These are phyloP conservation scores for Scolopax rusticola DNA, from an alignment of 2,797 vertebrate genomes.

Conservation along the genomic window DNA sequence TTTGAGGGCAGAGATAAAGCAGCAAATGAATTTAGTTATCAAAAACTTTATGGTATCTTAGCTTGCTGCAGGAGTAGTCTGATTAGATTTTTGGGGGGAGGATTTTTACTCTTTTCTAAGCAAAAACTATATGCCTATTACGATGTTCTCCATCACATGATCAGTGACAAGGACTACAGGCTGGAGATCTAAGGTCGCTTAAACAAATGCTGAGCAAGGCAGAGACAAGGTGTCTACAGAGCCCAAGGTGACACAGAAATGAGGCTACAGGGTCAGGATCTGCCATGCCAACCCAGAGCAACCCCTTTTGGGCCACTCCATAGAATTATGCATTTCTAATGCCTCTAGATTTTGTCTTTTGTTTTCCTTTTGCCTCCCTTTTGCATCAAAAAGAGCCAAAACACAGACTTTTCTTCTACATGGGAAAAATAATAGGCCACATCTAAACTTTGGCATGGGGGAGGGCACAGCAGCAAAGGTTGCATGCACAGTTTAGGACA, in stretches of 20 bases:
- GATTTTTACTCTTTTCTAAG: neutral
- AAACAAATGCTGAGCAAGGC: neutral
- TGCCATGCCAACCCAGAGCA: neutral
- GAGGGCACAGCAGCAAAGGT: neutral
- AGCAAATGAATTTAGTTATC: conserved; percentile 67
- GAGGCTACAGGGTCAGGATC: neutral
- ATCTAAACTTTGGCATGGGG: neutral
- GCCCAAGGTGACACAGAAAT: neutral
- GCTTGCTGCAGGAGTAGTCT: neutral
- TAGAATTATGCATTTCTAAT: neutral
- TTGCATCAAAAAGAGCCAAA: neutral
- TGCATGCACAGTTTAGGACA: neutral
- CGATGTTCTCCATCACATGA: neutral
- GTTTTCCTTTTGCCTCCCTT: neutral
- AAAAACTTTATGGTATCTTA: conserved; percentile 35
- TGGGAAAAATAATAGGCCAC: neutral
- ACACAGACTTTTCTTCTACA: neutral
- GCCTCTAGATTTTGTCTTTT: neutral
- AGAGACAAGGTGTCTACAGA: neutral
- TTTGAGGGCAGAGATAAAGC: conserved; percentile 36
- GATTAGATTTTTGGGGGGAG: neutral
- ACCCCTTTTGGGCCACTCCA: neutral
- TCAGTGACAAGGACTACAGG: neutral
- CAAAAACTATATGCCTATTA: neutral
- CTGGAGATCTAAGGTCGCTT: neutral